Percentiles rank a stretch among this genome's conserved stretches.
Conservation (phyloP, 1,140 invertebrate genomes). For the Zaprionus africanus region DNA sequence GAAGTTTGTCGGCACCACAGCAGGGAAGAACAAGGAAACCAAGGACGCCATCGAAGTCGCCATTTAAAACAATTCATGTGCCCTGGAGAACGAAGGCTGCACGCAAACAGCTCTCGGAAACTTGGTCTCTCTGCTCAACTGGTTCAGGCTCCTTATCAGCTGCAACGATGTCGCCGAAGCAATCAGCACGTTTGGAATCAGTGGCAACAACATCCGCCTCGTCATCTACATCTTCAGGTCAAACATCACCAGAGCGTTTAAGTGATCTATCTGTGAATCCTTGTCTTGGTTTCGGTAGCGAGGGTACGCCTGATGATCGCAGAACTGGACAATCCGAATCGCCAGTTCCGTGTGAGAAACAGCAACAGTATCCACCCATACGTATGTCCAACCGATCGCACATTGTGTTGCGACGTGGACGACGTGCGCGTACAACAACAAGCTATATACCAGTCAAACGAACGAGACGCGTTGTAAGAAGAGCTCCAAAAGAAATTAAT, state of each 20-base stretch:
- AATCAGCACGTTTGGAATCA: not conserved
- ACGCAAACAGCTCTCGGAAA: constrained; percentile 60
- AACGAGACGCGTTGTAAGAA: constrained; percentile 3
- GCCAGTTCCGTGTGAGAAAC: not conserved
- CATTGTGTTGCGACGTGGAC: constrained; percentile 23
- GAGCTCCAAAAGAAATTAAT: not conserved
- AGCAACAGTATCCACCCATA: constrained; percentile 41
- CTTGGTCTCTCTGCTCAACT: constrained; percentile 22
- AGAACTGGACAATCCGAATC: not conserved
- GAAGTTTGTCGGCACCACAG: not conserved
- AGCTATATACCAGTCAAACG: constrained; percentile 38
- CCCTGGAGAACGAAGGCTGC: constrained; percentile 73
- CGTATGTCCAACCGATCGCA: not conserved
- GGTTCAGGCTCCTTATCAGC: not conserved
- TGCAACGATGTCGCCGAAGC: not conserved
- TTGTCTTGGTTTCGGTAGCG: constrained; percentile 56
- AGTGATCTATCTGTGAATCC: constrained; percentile 64
- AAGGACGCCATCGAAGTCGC: not conserved
- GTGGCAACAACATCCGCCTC: not conserved
- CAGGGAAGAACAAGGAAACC: not conserved
- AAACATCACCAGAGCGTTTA: constrained; percentile 27
- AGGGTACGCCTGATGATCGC: constrained; percentile 32
- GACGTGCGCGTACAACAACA: constrained; percentile 17
- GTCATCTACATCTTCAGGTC: constrained; percentile 2
- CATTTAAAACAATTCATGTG: constrained; percentile 16